Evolutionary conservation across 2,113 vertebrate genomes (phyloP), one percentile per base, ranked within the genome.

Genomic region (Engraulis encrasicolus): DNA sequence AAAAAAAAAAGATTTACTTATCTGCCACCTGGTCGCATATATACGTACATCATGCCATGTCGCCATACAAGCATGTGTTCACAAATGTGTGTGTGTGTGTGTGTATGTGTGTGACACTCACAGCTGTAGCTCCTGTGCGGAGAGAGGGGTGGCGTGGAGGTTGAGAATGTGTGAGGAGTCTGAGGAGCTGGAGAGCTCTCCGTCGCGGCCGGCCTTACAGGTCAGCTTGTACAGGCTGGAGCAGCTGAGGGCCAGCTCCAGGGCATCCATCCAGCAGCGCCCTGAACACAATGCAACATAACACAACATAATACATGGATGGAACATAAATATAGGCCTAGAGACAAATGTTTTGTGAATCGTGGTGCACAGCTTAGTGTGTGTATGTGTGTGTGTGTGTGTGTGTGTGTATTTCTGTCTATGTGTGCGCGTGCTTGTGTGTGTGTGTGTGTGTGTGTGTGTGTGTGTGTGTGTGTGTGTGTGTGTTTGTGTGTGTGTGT

Each of bases 231-330:
- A 97, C 81, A 99, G 96, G 88, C 97, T 98, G 89, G 97, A 99
- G 91, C 97, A 98, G 86, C 97, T 96, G 15, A 99, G 94, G 6
- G 98, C 96, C 89, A 99, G 91, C 90, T 99, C 98, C 89, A 99
- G 89, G 86, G 98, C 97, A 48, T 99, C 98, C 95, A 99, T 95
- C 98, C 98, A 99, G 91, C 98, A 99, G 6, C 98, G 96, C 34
- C 66, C 66, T 74, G 31, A 27, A 1, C 5, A 34, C 66, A 74
- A 17, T 11, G 27, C 0, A 2, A 74, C 27, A 74, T 5, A 4
- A 14, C 2, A 74, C 12, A 14, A 74, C 23, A 74, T 23, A 17
- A 54, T 54, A 18, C 17, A 18, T 54, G 19, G 11, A 19, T 19
- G 5, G 50, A 20, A 20, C 19, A 19, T 3, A 34, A 12, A 15